These are phyloP conservation scores for Phoenoteleia sp. DNA, from an alignment of 2,888 invertebrate genomes.

Conservation along the genomic window DNA sequence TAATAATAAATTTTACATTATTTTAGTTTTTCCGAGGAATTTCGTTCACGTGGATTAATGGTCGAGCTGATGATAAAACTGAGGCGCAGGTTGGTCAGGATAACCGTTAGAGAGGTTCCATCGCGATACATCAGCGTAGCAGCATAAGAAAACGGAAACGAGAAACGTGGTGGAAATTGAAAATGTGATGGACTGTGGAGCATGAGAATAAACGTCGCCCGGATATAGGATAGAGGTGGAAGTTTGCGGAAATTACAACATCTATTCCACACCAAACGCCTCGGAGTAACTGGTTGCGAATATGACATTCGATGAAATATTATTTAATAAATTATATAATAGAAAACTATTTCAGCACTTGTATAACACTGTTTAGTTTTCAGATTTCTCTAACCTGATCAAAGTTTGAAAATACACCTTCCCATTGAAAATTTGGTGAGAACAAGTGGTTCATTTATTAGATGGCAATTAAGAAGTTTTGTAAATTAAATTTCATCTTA, in stretches of 20 bases:
- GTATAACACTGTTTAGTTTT: not conserved
- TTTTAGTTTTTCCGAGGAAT: not conserved
- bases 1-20: not conserved
- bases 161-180: conserved; percentile 86
- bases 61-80: conserved; percentile 23
- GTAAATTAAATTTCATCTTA: too few relatives aligned
- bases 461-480: too few relatives aligned
- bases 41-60: not conserved
- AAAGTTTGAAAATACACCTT: too few relatives aligned
- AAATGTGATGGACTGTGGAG: conserved; percentile 84
- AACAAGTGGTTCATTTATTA: too few relatives aligned
- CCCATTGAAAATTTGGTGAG: too few relatives aligned
- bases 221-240: conserved; percentile 78
- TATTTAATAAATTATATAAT: conserved; percentile 6
- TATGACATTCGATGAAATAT: conserved; percentile 22
- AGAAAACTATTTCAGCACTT: not conserved
- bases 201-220: conserved; percentile 76
- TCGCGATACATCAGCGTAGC: conserved; percentile 67
- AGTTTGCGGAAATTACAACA: conserved; percentile 75
- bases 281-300: conserved; percentile 50
- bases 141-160: conserved; percentile 82
- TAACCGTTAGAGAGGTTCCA: conserved; percentile 45
- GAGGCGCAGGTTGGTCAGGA: conserved; percentile 5
- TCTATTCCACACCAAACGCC: conserved; percentile 71
- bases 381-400: too few relatives aligned